Evolutionary conservation across 2,113 vertebrate genomes (phyloP).

Genomic region (Eclectus roratus): DNA sequence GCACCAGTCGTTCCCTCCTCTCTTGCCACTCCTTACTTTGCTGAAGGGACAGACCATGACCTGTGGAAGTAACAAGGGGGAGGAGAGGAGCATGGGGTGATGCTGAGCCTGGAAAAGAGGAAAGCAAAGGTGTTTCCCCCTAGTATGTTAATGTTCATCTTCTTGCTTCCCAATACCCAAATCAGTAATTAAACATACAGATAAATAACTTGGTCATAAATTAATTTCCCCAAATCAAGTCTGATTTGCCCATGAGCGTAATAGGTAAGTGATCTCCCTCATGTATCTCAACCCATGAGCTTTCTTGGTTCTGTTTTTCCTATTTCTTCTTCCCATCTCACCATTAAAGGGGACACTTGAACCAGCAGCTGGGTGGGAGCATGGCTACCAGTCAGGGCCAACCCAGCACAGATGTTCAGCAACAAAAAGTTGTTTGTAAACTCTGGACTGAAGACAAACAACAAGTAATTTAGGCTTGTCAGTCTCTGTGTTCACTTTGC

Average conservation of each 20-base stretch:
- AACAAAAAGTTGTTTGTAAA: neutral
- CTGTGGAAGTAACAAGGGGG: accelerated
- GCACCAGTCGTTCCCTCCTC: neutral
- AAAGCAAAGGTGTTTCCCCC: neutral
- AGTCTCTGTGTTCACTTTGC: neutral
- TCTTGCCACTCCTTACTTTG: neutral
- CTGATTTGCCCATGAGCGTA: neutral
- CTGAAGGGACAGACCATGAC: neutral
- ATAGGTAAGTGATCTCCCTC: neutral
- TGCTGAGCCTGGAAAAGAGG: neutral
- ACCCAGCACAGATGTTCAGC: neutral
- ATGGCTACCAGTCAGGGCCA: neutral
- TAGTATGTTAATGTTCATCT: neutral
- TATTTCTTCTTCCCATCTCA: neutral
- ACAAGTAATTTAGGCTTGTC: neutral
- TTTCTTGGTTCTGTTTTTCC: neutral
- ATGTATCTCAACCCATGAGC: neutral
- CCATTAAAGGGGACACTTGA: neutral
- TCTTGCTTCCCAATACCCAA: neutral
- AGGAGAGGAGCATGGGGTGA: neutral
- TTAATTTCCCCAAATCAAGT: neutral
- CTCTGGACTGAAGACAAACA: neutral
- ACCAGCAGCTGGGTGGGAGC: accelerated
- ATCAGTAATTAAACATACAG: neutral
- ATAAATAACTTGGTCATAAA: neutral